Base-by-base conservation (phyloP, 2,888 invertebrate species). In the Octonoba sinensis region DNA sequence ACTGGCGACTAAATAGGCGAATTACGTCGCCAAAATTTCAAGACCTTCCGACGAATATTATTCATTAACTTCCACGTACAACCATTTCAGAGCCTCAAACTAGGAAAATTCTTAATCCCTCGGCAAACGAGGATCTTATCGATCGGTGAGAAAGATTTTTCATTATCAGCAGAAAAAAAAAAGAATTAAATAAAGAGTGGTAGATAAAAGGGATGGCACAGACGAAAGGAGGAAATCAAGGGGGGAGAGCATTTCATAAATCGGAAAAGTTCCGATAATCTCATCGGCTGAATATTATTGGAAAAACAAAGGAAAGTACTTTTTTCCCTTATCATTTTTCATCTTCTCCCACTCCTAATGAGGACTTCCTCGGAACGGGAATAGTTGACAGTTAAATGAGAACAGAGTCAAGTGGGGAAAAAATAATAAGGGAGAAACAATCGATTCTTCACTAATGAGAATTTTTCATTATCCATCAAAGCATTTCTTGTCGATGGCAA, bases 381-480 rank as follows among this genome's bases (percentile, higher is more conserved):
- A 77, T 57, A 54, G 65, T 66, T 79, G 79, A 79, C 79, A 79
- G 79, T 79, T 79, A 71, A 79, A 79, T 79, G 72, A 79, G 79
- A 57, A 54, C 62, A 36, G 67, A 79, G 79, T 79, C 79, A 71
- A 66, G 66, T 59, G 72, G 49, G 49, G 66, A 71, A 77, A 76
- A 65, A 79, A 67, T 67, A 59, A 65, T 66, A 56, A 67, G 44
- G 64, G 56, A 36, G 64, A 75, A 67, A 76, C 76, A 72, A 79
- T 79, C 73, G 79, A 79, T 79, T 73, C 54, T 46, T 44, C 60
- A n/a, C 67, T 79, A 79, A 79, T 79, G 79, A 79, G 79, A 79
- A 79, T 79, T 73, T 79, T 79, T 79, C 79, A 79, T 79, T 79
- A 79, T 79, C 73, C 73, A 79, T 79, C 79, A 79, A 65, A 79